Evolutionary conservation across 2,113 vertebrate species (phyloP).

Genomic region (Atlantisia rogersi): DNA sequence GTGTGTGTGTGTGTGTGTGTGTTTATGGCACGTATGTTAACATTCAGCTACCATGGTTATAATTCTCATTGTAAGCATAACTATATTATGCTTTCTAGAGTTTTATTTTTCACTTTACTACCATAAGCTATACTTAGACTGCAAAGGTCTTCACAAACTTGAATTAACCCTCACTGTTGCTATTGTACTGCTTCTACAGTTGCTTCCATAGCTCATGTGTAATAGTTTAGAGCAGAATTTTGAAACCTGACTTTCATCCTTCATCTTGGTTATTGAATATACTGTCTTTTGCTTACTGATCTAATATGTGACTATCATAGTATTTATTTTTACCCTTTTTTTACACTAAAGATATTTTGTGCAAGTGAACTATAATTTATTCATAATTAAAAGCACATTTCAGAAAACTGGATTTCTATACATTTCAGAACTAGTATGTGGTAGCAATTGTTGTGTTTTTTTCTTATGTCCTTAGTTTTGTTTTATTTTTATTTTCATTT

Average conservation of each 20-base stretch:
- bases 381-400: not conserved
- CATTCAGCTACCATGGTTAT: not conserved
- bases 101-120: not conserved
- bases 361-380: not conserved
- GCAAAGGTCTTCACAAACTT: not conserved
- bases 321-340: not conserved
- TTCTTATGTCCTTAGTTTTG: slow-evolving; percentile 9
- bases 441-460: not conserved
- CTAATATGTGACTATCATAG: not conserved
- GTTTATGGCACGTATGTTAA: not conserved
- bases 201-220: not conserved
- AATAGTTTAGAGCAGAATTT: not conserved
- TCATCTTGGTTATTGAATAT: not conserved
- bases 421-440: not conserved
- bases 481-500: slow-evolving; percentile 29
- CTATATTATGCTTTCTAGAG: not conserved
- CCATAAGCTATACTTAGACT: not conserved
- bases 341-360: not conserved
- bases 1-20: not conserved
- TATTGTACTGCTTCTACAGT: not conserved
- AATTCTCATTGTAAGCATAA: slow-evolving; percentile 8
- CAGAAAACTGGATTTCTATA: not conserved
- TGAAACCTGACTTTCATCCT: not conserved
- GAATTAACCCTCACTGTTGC: not conserved
- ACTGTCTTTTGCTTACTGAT: not conserved